Base-by-base conservation (phyloP, 2,113 vertebrate species). In the Prunella fulvescens region DNA sequence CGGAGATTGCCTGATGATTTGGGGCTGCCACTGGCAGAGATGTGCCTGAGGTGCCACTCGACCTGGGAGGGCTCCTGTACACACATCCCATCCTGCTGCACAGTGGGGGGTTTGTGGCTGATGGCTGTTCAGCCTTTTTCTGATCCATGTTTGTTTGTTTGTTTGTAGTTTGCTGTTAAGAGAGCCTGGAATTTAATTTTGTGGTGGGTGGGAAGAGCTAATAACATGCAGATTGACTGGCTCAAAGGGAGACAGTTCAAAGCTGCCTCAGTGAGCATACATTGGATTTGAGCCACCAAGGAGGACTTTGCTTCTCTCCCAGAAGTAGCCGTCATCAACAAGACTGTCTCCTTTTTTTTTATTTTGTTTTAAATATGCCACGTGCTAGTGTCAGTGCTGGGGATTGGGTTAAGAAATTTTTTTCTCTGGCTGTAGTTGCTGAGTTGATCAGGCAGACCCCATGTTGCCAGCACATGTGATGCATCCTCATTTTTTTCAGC, bases 151-250 rank as follows among this genome's bases (percentile, higher is more conserved):
- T 28, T 87, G 80, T 92, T 92, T 90, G 35, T 95, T 93, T 95
- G 94, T 89, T 91, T 89, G 84, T 62, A 90, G 67, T 86, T 88
- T 93, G 76, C 89, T 74, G 56, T 85, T 81, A 31, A 31, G 70
- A 94, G 53, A 67, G 76, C 72, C 54, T 92, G 90, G 88, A 93
- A 93, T 94, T 93, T 50, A 85, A 65, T 92, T 90, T 87, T 6
- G 2, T 0, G 0, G 51, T 0, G 0, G n/a, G 53, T 1, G 12
- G 88, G 81, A 80, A 44, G 50, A 86, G 74, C 85, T 90, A 79
- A 91, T 93, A 5, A 3, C 70, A 40, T 82, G 74, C 90, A 87
- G 73, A 81, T 72, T 86, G 53, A 81, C 54, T 7, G 1, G 57
- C 91, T 86, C 67, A 45, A 25, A 76, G 58, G 37, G 35, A 89